These are phyloP conservation scores for Drosophila recens DNA, from an alignment of 2,888 invertebrate species.

Conservation along the genomic window DNA sequence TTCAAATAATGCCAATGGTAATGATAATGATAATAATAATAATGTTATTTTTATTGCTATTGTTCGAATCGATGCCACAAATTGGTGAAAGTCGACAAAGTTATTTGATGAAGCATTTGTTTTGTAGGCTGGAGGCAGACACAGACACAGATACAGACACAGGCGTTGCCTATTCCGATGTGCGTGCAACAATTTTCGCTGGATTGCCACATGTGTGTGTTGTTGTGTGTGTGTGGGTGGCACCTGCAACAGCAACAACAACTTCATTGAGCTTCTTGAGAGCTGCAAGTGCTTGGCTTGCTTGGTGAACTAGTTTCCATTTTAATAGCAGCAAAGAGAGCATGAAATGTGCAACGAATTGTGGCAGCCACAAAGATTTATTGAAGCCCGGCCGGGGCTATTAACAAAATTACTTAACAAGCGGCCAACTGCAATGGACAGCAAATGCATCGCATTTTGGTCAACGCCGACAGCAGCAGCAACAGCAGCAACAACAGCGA, in stretches of 20 bases:
- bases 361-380: constrained; percentile 78
- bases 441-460: constrained; percentile 59
- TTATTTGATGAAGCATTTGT: constrained; percentile 43
- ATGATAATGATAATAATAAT: constrained; percentile 27
- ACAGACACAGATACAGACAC: neutral
- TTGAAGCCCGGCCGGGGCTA: constrained; percentile 71
- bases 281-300: constrained; percentile 12
- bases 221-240: constrained; percentile 48
- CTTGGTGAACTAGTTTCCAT: constrained; percentile 72
- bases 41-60: constrained; percentile 41
- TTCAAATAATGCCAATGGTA: constrained; percentile 28
- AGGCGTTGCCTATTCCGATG: constrained; percentile 37
- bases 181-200: constrained; percentile 73
- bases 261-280: constrained; percentile 67
- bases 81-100: constrained; percentile 71
- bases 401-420: constrained; percentile 81
- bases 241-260: constrained; percentile 34
- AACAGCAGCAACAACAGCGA: constrained; percentile 5
- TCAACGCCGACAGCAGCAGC: constrained; percentile 31
- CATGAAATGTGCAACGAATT: constrained; percentile 80
- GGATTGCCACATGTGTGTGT: constrained; percentile 16
- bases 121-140: constrained; percentile 8
- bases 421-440: constrained; percentile 71
- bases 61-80: constrained; percentile 60
- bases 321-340: constrained; percentile 77